A percentile compares a stretch with the other conserved stretches of the same genome.
Conservation (phyloP, 2,888 invertebrate genomes). For the Xylota sylvarum region DNA sequence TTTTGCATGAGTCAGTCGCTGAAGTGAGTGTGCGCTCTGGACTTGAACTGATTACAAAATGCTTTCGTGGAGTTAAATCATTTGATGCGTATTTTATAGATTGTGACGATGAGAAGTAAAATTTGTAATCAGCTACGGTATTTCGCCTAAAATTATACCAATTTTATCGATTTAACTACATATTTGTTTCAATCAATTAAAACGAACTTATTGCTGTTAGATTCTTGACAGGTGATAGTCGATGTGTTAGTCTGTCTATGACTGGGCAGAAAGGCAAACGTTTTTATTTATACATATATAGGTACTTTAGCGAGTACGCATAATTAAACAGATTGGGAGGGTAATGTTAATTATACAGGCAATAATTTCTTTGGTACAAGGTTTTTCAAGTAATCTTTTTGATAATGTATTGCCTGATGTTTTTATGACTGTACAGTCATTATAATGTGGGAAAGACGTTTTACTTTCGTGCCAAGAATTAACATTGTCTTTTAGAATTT, state of each 20-base stretch:
- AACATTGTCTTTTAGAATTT: no score
- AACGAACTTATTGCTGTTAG: not conserved
- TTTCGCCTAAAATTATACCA: not conserved
- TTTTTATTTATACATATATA: no score
- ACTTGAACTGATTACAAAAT: conserved; percentile 14
- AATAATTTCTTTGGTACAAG: not conserved
- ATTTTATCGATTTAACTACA: not conserved
- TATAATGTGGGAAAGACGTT: no score
- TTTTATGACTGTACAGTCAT: no score
- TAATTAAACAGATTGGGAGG: not conserved
- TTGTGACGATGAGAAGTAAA: not conserved
- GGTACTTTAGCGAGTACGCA: not conserved
- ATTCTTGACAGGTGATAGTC: not conserved
- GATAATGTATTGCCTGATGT: no score
- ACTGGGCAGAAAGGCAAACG: not conserved
- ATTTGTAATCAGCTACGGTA: not conserved
- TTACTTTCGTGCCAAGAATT: no score
- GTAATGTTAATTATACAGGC: not conserved
- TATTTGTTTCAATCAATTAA: not conserved
- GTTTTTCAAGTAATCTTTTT: no score
- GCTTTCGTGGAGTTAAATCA: not conserved
- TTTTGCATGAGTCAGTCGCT: conserved; percentile 9
- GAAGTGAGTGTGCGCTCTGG: conserved; percentile 13
- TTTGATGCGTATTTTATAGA: not conserved
- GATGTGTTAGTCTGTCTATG: not conserved